Percentiles rank a stretch among this genome's conserved stretches.
These are phyloP conservation scores for Drosophila eohydei DNA, from an alignment of 2,888 invertebrate genomes.

Conservation along the genomic window DNA sequence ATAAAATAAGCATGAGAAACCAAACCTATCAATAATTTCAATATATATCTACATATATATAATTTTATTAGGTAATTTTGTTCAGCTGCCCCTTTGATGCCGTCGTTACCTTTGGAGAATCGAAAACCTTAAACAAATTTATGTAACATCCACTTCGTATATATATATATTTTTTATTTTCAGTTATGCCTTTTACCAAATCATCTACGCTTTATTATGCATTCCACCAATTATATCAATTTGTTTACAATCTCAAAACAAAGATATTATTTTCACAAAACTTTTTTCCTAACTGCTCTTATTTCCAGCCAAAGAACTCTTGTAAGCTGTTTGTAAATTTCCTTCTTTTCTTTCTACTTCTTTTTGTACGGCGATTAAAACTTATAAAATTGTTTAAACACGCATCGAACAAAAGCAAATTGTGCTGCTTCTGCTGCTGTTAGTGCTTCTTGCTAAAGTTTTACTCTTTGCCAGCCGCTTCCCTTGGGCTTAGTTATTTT, in stretches of 20 bases:
- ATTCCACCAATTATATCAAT: background rate
- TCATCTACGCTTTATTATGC: background rate
- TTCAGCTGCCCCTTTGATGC: too few species aligned
- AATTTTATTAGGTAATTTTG: too few species aligned
- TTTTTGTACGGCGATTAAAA: conserved; percentile 14
- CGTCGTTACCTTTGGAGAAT: too few species aligned
- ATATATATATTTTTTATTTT: background rate
- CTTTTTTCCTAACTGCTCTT: background rate
- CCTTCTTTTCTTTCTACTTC: background rate
- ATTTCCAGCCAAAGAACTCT: background rate
- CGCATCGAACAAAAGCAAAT: conserved; percentile 10
- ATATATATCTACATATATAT: too few species aligned
- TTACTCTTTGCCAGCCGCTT: background rate
- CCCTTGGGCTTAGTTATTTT: conserved; percentile 2
- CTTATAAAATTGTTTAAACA: conserved; percentile 17
- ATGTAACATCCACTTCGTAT: background rate
- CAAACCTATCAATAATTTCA: too few species aligned
- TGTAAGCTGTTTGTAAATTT: conserved; percentile 9
- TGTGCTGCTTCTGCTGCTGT: background rate
- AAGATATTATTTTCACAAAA: background rate
- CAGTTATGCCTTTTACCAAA: background rate
- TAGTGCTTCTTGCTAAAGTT: conserved; percentile 10
- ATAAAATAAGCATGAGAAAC: too few species aligned
- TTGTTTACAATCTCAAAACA: background rate
- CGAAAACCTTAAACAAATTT: too few species aligned